phyloP scores from a whole-genome alignment of 1,140 invertebrate genomes.

The Cotesia typhae region DNA sequence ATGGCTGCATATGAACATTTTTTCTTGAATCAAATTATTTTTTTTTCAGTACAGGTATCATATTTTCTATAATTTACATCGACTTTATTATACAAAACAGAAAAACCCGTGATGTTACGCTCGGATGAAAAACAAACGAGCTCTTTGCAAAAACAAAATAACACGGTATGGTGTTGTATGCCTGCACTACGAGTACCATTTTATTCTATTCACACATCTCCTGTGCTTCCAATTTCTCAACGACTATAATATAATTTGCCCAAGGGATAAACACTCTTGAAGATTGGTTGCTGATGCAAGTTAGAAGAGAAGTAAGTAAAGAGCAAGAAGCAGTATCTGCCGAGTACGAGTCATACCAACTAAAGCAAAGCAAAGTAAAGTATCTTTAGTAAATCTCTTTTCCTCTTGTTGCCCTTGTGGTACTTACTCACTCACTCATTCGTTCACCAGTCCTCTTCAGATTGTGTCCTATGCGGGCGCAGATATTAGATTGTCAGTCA shows the following conservation, averaged over 20 bases:
- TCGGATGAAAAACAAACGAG: too few species aligned
- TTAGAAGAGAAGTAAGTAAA: constrained; percentile 1
- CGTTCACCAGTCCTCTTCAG: constrained; percentile 21
- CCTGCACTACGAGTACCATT: not conserved
- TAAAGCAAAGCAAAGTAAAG: not conserved
- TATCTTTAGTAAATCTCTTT: constrained; percentile 2
- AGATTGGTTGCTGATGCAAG: constrained; percentile 9
- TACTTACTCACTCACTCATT: too few species aligned
- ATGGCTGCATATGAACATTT: too few species aligned
- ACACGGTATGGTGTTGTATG: not conserved
- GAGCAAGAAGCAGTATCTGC: constrained; percentile 6
- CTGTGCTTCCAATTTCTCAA: constrained; percentile 19
- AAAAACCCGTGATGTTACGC: too few species aligned
- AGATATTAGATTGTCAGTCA: constrained; percentile 56
- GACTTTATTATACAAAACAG: too few species aligned
- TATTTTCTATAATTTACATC: not conserved
- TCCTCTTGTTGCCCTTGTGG: too few species aligned
- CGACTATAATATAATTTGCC: constrained; percentile 24
- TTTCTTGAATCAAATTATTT: too few species aligned
- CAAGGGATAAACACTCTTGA: constrained; percentile 20
- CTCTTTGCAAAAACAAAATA: not conserved
- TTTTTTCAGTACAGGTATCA: too few species aligned
- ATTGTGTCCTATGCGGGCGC: constrained; percentile 34
- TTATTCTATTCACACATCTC: not conserved
- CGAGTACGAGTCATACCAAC: not conserved